Base-by-base conservation (phyloP, 2,888 invertebrate genomes). In the Lucinisca nassula region DNA sequence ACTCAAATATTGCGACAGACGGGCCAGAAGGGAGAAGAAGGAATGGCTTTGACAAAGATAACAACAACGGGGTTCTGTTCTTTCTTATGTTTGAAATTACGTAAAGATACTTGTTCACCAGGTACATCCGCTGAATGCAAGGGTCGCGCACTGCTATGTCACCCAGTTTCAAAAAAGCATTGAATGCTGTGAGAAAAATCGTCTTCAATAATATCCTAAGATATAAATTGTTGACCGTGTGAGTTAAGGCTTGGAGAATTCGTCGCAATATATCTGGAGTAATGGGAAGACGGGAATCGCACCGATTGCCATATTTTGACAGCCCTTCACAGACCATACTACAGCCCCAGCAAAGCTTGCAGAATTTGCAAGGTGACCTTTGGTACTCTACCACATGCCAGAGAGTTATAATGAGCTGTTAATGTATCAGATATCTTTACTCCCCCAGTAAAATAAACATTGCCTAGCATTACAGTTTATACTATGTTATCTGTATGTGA, bases 61-160 rank as follows among this genome's bases (percentile, higher is more conserved):
- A 61, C 32, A n/a, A 38, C 32, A n/a, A 38, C 32, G 17, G 78
- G 78, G 30, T 55, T 38, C 10, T 35, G 30, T 21, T 58, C 27
- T 78, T 78, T 78, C n/a, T 61, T 78, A 30, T 61, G 78, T 61
- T 78, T 78, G 37, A 78, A 78, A 38, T 78, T 21, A n/a, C 27
- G 30, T 35, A 78, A 40, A 37, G 24, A 32, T 12, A 78, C 4
- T 12, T 17, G 35, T 21, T 40, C 38, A 12, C 58, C 58, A 10
- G 6, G 40, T 40, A 40, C 12, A 6, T 40, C 40, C 3, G 58
- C 6, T 4, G 4, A 6, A 24, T 37, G 40, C n/a, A 49, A 37
- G 27, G 30, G 17, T 27, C 30, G n/a, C 51, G 77, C 49, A 77
- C 27, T 4, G 12, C 27, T 30, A 77, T 32, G 58, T 78, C 78